These are phyloP conservation scores for Magallana angulata DNA, from an alignment of 1,140 invertebrate species.

Conservation along the genomic window DNA sequence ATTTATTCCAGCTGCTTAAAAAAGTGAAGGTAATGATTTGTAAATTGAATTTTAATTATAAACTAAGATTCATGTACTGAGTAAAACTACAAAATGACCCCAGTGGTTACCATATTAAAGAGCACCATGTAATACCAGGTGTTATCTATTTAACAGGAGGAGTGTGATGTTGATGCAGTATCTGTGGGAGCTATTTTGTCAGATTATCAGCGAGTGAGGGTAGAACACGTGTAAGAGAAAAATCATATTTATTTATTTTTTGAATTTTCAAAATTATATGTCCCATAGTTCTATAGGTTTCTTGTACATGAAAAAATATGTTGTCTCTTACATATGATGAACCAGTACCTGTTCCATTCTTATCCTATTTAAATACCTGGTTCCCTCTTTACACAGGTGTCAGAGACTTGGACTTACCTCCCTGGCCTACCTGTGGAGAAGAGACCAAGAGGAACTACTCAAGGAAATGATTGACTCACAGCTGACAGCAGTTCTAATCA, in stretches of 20 bases:
- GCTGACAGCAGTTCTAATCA: slow-evolving; percentile 96
- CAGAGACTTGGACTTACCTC: slow-evolving; percentile 91
- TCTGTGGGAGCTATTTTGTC: slow-evolving; percentile 98
- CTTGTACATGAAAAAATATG: too few relatives aligned
- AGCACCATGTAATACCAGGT: slow-evolving; percentile 37
- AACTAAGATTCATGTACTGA: too few relatives aligned
- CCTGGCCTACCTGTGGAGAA: slow-evolving; percentile 90
- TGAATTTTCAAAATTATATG: background rate
- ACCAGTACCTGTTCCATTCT: too few relatives aligned
- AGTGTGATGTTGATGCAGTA: slow-evolving; percentile 92
- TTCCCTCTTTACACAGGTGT: slow-evolving; percentile 84
- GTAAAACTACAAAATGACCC: too few relatives aligned
- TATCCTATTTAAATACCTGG: too few relatives aligned
- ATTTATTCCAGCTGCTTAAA: slow-evolving; percentile 92
- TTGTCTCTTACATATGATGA: too few relatives aligned
- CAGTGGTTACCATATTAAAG: too few relatives aligned
- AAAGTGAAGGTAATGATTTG: slow-evolving; percentile 87
- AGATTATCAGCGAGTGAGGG: slow-evolving; percentile 97
- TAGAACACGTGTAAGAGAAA: slow-evolving; percentile 95
- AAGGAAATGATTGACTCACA: slow-evolving; percentile 97
- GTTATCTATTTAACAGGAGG: slow-evolving; percentile 82
- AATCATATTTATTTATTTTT: background rate
- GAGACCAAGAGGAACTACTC: slow-evolving; percentile 95
- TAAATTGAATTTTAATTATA: too few relatives aligned
- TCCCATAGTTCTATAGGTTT: too few relatives aligned